Evolutionary conservation across 2,113 vertebrate genomes (phyloP), one percentile per base, ranked within the genome.

Genomic region (Leptobrachium leishanense): DNA sequence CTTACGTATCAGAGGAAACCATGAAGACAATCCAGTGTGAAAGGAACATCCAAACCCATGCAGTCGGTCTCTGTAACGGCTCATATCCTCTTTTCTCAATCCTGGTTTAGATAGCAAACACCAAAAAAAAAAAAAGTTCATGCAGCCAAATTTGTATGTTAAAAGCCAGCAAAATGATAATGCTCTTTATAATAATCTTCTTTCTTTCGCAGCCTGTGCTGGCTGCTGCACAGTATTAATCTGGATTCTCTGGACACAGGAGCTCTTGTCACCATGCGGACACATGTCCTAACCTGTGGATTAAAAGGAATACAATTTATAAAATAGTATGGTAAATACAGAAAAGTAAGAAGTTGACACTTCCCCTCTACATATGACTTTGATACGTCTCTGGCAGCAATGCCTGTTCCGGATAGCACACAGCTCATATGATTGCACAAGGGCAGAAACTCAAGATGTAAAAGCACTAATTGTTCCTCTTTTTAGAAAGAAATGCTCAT

Each of bases 1-100:
- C 50, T 78, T 78, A 78, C 43, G 55, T 66, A 55, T 42, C 66
- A 39, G 53, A 72, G 59, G 69, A 79, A 79, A 40, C 31, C 31
- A 39, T 57, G 64, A 7, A 43, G 50, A 72, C 43, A 65, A 42
- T 65, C 57, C 68, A 64, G 11, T 7, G 39, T 12, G 43, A 71
- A 64, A 50, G 50, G 57, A 41, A 54, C n/a, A 4, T 50, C 65
- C 57, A 54, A 39, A 64, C 31, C 8, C 6, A 12, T 64, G 42
- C n/a, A 12, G 7, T 46, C 7, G 20, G 57, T 15, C 43, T 65
- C 12, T 53, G n/a, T 11, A 72, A 65, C 31, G 69, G 40, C 65
- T 62, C 69, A 72, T 66, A 55, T 65, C 57, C 13, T 43, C 50
- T 72, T 31, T 53, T 50, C 8, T 11, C 40, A n/a, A 44, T 59